Evolutionary conservation across 2,113 vertebrate species (phyloP).

Genomic region (Petaurus breviceps): DNA sequence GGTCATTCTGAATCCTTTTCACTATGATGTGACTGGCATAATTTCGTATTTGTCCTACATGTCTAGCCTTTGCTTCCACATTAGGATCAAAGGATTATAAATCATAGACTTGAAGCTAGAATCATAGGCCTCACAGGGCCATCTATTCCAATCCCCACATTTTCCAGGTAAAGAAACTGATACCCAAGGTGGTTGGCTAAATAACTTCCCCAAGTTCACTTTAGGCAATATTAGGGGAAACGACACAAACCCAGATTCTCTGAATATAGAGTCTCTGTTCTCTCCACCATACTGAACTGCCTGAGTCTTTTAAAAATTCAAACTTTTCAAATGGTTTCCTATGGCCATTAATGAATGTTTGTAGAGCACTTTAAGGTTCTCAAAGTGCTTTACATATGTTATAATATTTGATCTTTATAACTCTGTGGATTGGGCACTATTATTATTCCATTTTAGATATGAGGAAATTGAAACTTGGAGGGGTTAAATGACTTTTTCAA

Average conservation of each 20-base stretch:
- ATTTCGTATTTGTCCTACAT: neutral
- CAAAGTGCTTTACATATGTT: neutral
- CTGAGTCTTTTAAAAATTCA: neutral
- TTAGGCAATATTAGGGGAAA: no score
- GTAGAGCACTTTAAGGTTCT: neutral
- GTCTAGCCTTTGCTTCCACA: neutral
- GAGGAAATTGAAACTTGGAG: neutral
- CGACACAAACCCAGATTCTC: neutral
- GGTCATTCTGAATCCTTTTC: no score
- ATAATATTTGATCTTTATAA: neutral
- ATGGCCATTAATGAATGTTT: neutral
- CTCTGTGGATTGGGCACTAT: neutral
- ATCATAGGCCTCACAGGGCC: neutral
- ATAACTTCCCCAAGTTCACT: neutral
- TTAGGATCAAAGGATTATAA: neutral
- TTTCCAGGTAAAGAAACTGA: neutral
- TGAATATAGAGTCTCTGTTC: neutral
- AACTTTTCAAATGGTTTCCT: neutral
- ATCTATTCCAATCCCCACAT: neutral
- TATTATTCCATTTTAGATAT: neutral
- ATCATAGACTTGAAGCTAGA: neutral
- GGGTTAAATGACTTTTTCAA: neutral
- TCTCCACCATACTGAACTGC: neutral
- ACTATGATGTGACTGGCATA: neutral
- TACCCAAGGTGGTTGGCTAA: neutral